A percentile compares a stretch with the other conserved stretches of the same genome.
These are phyloP conservation scores for Thomomys bottae DNA, from an alignment of 2,113 vertebrate genomes.

Conservation along the genomic window DNA sequence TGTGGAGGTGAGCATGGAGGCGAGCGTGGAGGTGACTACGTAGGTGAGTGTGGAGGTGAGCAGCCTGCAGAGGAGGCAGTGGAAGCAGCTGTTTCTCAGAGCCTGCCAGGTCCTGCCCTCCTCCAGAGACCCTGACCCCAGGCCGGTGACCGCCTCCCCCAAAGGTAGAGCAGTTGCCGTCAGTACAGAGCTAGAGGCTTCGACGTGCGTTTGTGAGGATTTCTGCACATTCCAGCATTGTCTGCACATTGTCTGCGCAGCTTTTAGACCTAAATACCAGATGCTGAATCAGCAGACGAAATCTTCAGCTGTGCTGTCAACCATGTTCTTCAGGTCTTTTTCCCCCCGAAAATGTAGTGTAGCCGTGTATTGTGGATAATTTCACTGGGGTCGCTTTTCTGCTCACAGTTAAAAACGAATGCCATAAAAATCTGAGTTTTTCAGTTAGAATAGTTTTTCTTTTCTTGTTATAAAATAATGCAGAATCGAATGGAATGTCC, in stretches of 20 bases:
- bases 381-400: neutral
- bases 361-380: slow-evolving; percentile 24
- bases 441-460: neutral
- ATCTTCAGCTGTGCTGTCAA: neutral
- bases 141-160: neutral
- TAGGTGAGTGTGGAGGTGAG: neutral
- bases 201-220: neutral
- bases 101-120: too few relatives aligned
- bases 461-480: slow-evolving; percentile 7
- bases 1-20: too few relatives aligned
- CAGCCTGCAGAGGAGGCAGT: too few relatives aligned
- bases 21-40: too few relatives aligned
- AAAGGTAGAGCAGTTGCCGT: neutral
- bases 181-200: neutral
- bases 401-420: neutral
- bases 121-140: too few relatives aligned
- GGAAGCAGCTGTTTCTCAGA: too few relatives aligned
- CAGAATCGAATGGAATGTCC: neutral
- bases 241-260: too few relatives aligned
- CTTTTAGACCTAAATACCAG: neutral
- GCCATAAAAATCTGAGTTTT: neutral
- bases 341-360: neutral
- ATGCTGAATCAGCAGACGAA: neutral
- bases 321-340: neutral
- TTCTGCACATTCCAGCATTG: too few relatives aligned